These are phyloP conservation scores for Ephestia elutella DNA, from an alignment of 1,140 invertebrate genomes.

Conservation along the genomic window DNA sequence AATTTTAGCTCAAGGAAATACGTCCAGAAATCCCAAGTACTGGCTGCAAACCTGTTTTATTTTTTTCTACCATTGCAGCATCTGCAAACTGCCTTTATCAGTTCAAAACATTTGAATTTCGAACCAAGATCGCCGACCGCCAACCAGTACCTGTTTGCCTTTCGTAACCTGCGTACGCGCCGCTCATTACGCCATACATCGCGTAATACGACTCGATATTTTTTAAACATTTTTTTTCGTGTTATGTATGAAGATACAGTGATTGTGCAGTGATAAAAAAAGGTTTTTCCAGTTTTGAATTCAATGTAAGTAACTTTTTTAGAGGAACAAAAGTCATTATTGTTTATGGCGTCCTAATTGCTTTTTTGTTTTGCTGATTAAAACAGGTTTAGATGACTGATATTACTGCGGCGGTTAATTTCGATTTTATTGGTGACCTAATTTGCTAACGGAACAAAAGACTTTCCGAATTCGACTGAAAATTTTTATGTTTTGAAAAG, in stretches of 20 bases:
- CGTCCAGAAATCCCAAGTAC: background rate
- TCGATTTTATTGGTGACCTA: background rate
- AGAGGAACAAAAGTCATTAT: background rate
- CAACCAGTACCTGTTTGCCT: background rate
- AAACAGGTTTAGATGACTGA: background rate
- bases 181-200: background rate
- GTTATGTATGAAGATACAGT: background rate
- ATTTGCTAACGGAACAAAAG: too few relatives aligned
- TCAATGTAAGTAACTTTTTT: background rate
- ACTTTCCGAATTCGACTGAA: too few relatives aligned
- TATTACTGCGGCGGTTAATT: background rate
- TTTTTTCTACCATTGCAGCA: background rate
- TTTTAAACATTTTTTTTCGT: background rate
- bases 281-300: background rate
- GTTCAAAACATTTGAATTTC: background rate
- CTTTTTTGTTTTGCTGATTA: too few relatives aligned
- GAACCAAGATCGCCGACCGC: background rate
- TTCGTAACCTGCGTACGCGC: background rate
- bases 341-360: background rate
- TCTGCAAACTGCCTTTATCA: slow-evolving; percentile 2
- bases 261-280: background rate
- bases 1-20: background rate
- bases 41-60: background rate
- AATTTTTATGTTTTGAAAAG: too few relatives aligned
- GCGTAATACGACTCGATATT: background rate